Conservation (phyloP, 2,888 invertebrate genomes). For the Crematogaster levior region DNA sequence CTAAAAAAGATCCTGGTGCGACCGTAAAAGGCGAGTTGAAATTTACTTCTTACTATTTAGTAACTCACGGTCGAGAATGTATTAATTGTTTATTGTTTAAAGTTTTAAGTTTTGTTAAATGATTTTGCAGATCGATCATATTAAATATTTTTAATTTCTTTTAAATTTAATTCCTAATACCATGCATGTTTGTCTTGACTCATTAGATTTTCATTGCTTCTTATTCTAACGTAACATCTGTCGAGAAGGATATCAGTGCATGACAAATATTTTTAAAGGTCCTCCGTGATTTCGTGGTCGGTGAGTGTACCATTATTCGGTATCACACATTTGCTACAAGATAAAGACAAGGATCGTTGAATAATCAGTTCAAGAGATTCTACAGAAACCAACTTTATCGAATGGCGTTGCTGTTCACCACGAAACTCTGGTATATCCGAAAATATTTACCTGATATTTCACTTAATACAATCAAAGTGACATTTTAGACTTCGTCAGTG, state of each 20-base stretch:
- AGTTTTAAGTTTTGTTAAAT: neutral
- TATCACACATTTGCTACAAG: slow-evolving; percentile 24
- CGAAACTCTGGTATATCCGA: neutral
- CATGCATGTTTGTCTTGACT: neutral
- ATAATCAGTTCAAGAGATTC: neutral
- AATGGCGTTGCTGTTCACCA: slow-evolving; percentile 20
- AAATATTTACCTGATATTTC: slow-evolving; percentile 1
- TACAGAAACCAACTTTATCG: slow-evolving; percentile 42
- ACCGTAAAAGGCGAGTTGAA: too few species aligned
- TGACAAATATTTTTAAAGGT: neutral
- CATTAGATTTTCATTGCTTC: neutral
- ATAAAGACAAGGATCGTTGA: slow-evolving; percentile 18
- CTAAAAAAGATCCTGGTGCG: too few species aligned
- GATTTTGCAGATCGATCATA: neutral
- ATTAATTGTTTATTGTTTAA: too few species aligned
- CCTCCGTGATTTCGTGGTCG: neutral
- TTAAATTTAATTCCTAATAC: neutral
- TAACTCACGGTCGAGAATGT: too few species aligned
- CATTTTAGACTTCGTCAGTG: neutral
- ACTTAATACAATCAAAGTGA: neutral
- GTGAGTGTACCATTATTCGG: slow-evolving; percentile 26
- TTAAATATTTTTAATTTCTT: neutral
- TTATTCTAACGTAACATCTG: neutral
- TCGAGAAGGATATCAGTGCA: neutral
- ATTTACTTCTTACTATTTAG: too few species aligned